These are phyloP conservation scores for Brachyptera risi DNA, from an alignment of 2,888 invertebrate species.

Conservation along the genomic window DNA sequence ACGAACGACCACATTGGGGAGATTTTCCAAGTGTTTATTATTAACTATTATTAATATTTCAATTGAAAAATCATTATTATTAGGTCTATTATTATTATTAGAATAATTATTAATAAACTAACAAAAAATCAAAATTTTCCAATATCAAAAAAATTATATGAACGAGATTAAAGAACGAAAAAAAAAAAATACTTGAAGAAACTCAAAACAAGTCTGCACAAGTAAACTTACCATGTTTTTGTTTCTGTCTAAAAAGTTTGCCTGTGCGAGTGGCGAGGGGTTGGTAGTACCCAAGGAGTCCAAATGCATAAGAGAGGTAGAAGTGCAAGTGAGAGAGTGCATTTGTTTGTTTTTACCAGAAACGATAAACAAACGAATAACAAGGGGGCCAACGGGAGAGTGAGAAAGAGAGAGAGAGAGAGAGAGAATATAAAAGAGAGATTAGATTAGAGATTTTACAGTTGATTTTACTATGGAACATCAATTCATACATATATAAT, in stretches of 20 bases:
- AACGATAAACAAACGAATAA: conserved; percentile 5
- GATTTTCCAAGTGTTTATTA: too few relatives aligned
- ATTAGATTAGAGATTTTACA: not conserved
- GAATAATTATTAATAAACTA: too few relatives aligned
- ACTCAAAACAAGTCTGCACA: conserved; percentile 31
- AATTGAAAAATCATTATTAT: too few relatives aligned
- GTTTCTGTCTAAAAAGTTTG: conserved; percentile 37
- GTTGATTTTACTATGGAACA: not conserved
- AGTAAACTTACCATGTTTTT: conserved; percentile 37
- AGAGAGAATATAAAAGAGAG: conserved; percentile 11
- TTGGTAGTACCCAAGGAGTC: conserved; percentile 33
- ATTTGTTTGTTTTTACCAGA: conserved; percentile 30
- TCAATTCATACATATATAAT: not conserved
- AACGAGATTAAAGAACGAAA: conserved; percentile 14
- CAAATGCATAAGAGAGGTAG: conserved; percentile 34
- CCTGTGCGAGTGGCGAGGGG: conserved; percentile 34
- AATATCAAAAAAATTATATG: too few relatives aligned
- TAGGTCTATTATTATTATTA: too few relatives aligned
- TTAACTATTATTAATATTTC: too few relatives aligned
- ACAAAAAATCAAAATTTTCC: too few relatives aligned
- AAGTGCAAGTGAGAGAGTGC: conserved; percentile 35
- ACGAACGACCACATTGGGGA: too few relatives aligned
- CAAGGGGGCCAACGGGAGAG: not conserved
- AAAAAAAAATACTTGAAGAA: conserved; percentile 30
- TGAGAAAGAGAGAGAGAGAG: conserved; percentile 11